Conservation (phyloP, 1,140 invertebrate genomes). For the Drosophila murphyi region DNA sequence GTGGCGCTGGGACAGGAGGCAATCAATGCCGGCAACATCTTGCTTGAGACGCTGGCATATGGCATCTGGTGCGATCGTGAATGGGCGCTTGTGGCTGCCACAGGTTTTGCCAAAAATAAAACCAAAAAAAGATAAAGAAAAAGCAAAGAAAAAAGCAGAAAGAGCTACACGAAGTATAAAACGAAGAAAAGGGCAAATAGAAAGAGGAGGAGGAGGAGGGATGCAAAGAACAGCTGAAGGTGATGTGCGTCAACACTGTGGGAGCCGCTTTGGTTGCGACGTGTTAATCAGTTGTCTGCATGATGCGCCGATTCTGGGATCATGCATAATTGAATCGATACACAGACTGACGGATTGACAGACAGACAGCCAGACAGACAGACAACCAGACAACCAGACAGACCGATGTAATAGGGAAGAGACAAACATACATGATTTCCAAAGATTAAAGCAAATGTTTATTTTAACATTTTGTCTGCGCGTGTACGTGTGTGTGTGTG, state of each 20-base stretch:
- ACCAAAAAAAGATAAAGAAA: not conserved
- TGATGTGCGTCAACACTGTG: conserved; percentile 39
- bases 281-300: conserved; percentile 72
- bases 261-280: conserved; percentile 47
- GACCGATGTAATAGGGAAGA: not conserved
- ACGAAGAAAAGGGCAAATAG: not conserved
- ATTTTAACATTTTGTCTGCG: conserved; percentile 29
- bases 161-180: no score
- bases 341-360: conserved; percentile 29
- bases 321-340: conserved; percentile 69
- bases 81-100: conserved; percentile 11
- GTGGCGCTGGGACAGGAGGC: conserved; percentile 25
- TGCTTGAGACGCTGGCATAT: conserved; percentile 44
- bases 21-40: conserved; percentile 49
- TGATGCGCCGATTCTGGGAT: conserved; percentile 60
- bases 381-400: not conserved
- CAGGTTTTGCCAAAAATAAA: conserved; percentile 49
- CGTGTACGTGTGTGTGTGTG: not conserved
- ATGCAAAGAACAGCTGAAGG: not conserved
- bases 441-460: conserved; percentile 55
- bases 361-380: not conserved
- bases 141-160: not conserved
- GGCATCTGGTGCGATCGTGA: conserved; percentile 47
- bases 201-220: conserved; percentile 1
- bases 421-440: conserved; percentile 45